phyloP scores from a whole-genome alignment of 2,113 vertebrate species.

The Pleuronectes platessa region DNA sequence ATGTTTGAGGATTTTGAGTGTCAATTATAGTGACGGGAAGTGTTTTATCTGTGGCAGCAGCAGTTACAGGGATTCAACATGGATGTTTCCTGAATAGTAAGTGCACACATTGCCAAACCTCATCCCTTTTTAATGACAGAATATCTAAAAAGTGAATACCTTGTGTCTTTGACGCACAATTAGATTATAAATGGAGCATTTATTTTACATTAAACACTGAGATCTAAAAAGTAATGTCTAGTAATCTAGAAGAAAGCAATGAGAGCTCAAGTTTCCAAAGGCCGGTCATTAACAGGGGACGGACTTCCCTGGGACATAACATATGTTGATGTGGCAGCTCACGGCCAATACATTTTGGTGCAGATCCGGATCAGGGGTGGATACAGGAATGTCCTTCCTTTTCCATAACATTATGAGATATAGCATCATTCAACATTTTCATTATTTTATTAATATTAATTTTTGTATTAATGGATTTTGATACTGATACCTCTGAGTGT shows the following conservation, averaged over 20 bases:
- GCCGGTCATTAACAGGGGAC: slow-evolving; percentile 45
- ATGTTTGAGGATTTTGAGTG: background rate
- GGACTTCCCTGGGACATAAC: slow-evolving; percentile 37
- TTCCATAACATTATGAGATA: too few species aligned
- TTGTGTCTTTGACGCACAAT: slow-evolving; percentile 7
- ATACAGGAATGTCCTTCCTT: too few species aligned
- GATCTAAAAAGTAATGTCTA: slow-evolving; percentile 27
- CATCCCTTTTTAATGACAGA: slow-evolving; percentile 6
- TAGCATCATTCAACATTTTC: background rate
- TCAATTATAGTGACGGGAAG: background rate
- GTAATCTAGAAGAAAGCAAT: slow-evolving; percentile 33
- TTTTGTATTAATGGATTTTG: too few species aligned
- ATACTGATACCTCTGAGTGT: too few species aligned
- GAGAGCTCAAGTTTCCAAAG: slow-evolving; percentile 46
- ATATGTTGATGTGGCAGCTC: slow-evolving; percentile 30
- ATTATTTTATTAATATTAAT: background rate
- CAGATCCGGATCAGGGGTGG: too few species aligned
- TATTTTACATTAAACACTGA: slow-evolving; percentile 27
- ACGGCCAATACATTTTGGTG: background rate
- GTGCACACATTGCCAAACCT: slow-evolving; percentile 6
- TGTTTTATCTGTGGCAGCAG: background rate
- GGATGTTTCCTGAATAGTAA: slow-evolving; percentile 1
- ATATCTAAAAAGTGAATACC: slow-evolving; percentile 8
- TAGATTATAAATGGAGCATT: slow-evolving; percentile 23
- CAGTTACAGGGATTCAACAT: background rate